Conservation (phyloP, 2,888 invertebrate species). For the Metacarcinus magister region DNA sequence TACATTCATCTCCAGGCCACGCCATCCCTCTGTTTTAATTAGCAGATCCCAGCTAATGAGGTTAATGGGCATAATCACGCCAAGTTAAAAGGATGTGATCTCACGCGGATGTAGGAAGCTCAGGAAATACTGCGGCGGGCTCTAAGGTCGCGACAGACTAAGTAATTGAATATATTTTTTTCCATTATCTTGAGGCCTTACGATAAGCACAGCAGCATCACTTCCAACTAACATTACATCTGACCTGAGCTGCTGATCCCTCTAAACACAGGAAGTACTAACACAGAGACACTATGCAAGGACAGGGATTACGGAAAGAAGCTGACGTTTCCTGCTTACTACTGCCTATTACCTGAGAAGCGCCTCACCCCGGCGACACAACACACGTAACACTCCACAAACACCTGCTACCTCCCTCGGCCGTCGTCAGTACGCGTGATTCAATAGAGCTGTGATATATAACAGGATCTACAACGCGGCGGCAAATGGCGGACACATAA, state of each 20-base stretch:
- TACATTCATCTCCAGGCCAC: neutral
- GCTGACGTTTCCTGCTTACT: too few species aligned
- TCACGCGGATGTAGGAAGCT: neutral
- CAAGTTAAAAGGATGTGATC: neutral
- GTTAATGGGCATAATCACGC: neutral
- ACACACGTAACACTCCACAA: neutral
- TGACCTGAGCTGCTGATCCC: neutral
- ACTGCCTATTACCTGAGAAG: too few species aligned
- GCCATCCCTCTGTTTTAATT: neutral
- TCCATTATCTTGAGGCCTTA: neutral
- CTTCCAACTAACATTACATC: neutral
- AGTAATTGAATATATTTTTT: neutral
- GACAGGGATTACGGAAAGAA: too few species aligned
- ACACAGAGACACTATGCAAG: too few species aligned
- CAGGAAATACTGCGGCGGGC: neutral
- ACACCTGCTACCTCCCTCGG: neutral
- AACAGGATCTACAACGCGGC: neutral
- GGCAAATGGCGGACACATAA: neutral
- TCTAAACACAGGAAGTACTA: too few species aligned
- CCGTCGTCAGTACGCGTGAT: neutral
- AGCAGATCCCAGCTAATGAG: neutral
- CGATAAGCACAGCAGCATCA: neutral
- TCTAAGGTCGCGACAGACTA: neutral
- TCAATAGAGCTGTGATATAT: neutral
- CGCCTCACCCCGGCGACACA: too few species aligned